Percentiles rank a stretch among this genome's conserved stretches.
These are phyloP conservation scores for Acanthurus lineatus DNA, from an alignment of 2,797 vertebrate species.

Conservation along the genomic window DNA sequence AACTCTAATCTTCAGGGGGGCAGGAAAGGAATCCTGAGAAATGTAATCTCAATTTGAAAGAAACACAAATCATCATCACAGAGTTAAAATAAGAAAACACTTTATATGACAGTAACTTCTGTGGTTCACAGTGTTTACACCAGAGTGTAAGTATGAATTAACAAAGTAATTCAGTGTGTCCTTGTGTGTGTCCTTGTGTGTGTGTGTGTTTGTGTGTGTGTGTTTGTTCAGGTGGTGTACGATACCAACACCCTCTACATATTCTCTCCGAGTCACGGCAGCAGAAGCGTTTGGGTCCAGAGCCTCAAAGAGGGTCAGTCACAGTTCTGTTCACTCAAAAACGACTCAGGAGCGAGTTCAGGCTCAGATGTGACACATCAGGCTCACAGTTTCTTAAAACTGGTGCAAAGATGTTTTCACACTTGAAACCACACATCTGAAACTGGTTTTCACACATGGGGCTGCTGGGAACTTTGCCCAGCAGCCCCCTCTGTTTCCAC, in stretches of 20 bases:
- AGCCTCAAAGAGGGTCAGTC: conserved; percentile 92
- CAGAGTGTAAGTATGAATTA: too few relatives aligned
- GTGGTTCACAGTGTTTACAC: too few relatives aligned
- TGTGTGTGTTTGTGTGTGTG: conserved; percentile 17
- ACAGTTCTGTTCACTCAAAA: not conserved
- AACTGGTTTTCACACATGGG: conserved; percentile 16
- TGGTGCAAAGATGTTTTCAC: conserved; percentile 37
- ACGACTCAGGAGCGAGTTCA: not conserved
- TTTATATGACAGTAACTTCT: too few relatives aligned
- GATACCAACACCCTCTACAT: conserved; percentile 91
- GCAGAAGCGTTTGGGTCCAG: conserved; percentile 91
- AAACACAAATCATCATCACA: too few relatives aligned
- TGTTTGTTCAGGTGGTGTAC: conserved; percentile 88
- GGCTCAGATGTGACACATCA: rapidly evolving
- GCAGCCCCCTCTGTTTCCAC: conserved; percentile 44
- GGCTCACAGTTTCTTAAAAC: not conserved
- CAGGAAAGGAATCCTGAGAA: too few relatives aligned
- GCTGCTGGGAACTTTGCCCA: not conserved
- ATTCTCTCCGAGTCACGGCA: conserved; percentile 91
- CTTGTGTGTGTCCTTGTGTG: not conserved
- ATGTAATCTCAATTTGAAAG: too few relatives aligned
- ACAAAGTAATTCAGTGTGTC: too few relatives aligned
- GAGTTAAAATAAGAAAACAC: too few relatives aligned
- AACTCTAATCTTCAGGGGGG: too few relatives aligned
- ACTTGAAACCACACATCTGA: conserved; percentile 34